Percentiles rank a stretch among this genome's conserved stretches.
Evolutionary conservation across 1,140 invertebrate species (phyloP).

Genomic region (Thaumetopoea pityocampa): DNA sequence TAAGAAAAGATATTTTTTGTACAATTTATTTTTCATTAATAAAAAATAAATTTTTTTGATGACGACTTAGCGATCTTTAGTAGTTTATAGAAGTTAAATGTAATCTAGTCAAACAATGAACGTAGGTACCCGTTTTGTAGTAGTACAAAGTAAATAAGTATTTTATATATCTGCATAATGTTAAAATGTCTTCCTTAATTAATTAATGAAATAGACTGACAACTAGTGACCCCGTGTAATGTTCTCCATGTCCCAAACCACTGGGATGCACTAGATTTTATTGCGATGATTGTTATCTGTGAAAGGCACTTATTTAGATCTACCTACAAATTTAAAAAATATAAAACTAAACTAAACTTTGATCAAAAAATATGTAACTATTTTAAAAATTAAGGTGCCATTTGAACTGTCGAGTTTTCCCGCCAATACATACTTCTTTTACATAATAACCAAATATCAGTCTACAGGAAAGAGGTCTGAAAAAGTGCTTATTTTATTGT

Average conservation of each 20-base stretch:
- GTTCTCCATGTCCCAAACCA: conserved; percentile 43
- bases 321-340: too few species aligned
- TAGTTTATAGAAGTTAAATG: conserved; percentile 38
- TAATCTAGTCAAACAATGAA: conserved; percentile 36
- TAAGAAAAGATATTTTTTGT: conserved; percentile 62
- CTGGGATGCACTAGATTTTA: conserved; percentile 69
- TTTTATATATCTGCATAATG: conserved; percentile 35
- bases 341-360: too few species aligned
- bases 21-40: conserved; percentile 57
- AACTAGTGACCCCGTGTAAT: conserved; percentile 38
- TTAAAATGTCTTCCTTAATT: conserved; percentile 52
- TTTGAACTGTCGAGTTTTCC: not conserved
- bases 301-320: conserved; percentile 62
- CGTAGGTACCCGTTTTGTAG: conserved; percentile 50
- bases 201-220: conserved; percentile 66
- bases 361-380: too few species aligned
- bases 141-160: conserved; percentile 68
- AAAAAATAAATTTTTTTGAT: conserved; percentile 29
- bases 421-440: conserved; percentile 4
- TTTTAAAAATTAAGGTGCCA: too few species aligned
- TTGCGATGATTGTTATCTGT: conserved; percentile 9
- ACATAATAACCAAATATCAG: conserved; percentile 12
- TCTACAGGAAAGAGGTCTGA: conserved; percentile 34
- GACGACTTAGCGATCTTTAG: conserved; percentile 34
- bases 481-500: conserved; percentile 61